Percentiles rank a stretch among this genome's conserved stretches.
These are phyloP conservation scores for Oncorhynchus nerka DNA, from an alignment of 2,113 vertebrate species.

Conservation along the genomic window DNA sequence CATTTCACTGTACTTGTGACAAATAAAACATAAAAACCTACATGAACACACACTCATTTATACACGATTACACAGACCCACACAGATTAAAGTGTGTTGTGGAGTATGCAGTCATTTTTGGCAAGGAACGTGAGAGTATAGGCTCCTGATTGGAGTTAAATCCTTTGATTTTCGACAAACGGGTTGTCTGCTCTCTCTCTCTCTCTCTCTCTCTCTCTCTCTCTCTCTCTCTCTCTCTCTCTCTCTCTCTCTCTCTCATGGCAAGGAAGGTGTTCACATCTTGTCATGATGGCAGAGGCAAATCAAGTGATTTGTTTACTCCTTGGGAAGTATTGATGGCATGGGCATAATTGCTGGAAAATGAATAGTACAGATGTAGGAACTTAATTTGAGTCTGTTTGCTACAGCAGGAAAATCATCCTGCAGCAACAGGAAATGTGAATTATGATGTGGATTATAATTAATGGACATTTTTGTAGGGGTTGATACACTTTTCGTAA, in stretches of 20 bases:
- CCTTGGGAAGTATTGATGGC: constrained; percentile 50
- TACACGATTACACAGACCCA: neutral
- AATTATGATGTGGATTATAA: no score
- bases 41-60: neutral
- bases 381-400: no score
- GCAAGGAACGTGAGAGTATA: neutral
- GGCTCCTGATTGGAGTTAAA: neutral
- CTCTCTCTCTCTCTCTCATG: neutral
- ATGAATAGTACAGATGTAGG: constrained; percentile 46
- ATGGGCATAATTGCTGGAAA: constrained; percentile 68
- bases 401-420: no score
- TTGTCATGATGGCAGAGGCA: constrained; percentile 32
- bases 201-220: neutral
- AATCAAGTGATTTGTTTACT: constrained; percentile 46
- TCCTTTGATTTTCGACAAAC: constrained; percentile 37
- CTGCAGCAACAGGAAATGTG: no score
- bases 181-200: neutral
- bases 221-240: no score
- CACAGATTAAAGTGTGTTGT: neutral
- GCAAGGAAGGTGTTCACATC: no score
- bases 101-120: neutral
- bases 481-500: no score
- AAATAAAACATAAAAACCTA: neutral
- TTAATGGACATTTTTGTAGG: no score
- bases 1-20: no score